Evolutionary conservation across 2,888 invertebrate genomes (phyloP), one percentile per base, ranked within the genome.

Genomic region (Megastigmus dorsalis): DNA sequence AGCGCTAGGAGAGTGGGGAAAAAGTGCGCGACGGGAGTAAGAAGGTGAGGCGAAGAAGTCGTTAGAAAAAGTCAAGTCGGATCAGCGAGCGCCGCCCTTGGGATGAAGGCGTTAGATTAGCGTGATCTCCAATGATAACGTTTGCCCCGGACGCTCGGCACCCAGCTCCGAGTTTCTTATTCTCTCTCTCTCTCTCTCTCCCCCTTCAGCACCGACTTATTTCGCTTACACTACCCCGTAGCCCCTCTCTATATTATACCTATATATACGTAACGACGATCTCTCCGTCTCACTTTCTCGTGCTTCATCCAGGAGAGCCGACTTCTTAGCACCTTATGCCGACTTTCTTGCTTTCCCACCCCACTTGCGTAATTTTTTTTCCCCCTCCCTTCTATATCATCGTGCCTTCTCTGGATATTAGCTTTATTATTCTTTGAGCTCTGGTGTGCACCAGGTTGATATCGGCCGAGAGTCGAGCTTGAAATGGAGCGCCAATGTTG

Each of bases 41-140:
- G n/a, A n/a, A 69, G 75, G 71, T 71, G 66, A 55, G 76, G 71
- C 73, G 68, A 80, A 80, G 80, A 84, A 82, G 81, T 84, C 82
- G 83, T 85, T 84, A 82, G 78, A 84, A 86, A 86, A 85, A 85
- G 84, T 85, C 84, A 82, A 81, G 82, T 82, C 80, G 82, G 70
- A 67, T 70, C 70, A 65, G 63, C n/a, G n/a, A n/a, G n/a, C n/a
- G n/a, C 23, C 36, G 41, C 38, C 67, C 75, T 60, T 74, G 79
- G 79, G 80, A 78, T 79, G 79, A 79, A 81, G 79, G 82, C 80
- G 82, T 82, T 81, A 85, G 86, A 87, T 87, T 87, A 87, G 87
- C 85, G 85, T 85, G 86, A 87, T 87, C 86, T 85, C 82, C 82
- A 81, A 82, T 83, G 87, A 86, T 87, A 85, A 84, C 84, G 82